Percentiles rank a stretch among this genome's conserved stretches.
These are phyloP conservation scores for Echinarachnius parma DNA, from an alignment of 53 echinoderm and acorn worm species.

Conservation along the genomic window DNA sequence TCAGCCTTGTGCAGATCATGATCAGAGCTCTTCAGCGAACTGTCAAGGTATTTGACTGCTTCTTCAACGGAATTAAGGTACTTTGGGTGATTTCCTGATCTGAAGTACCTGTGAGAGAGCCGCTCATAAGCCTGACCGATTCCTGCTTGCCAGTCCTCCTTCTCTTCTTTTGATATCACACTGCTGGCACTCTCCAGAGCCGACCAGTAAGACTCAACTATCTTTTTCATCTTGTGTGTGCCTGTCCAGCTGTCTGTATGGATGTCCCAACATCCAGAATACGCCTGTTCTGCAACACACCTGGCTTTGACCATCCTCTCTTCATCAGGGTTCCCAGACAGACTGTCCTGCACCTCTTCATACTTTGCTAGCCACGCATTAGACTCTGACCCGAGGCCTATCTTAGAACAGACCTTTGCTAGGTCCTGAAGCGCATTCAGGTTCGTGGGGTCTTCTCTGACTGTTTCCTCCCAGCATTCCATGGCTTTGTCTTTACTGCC, in stretches of 20 bases:
- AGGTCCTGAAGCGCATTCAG: conserved; percentile 38
- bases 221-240: background rate
- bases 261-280: conserved; percentile 22
- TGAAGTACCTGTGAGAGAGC: conserved; percentile 16
- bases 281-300: conserved; percentile 20
- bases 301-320: conserved; percentile 14
- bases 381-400: background rate
- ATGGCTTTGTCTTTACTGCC: conserved; percentile 5
- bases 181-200: conserved; percentile 1
- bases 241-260: conserved; percentile 19
- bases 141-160: conserved; percentile 26
- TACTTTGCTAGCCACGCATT: background rate
- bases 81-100: background rate
- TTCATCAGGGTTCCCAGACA: conserved; percentile 4
- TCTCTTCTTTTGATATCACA: conserved; percentile 15
- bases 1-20: conserved; percentile 16
- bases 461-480: conserved; percentile 7
- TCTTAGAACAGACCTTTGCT: background rate
- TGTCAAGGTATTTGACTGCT: conserved; percentile 10
- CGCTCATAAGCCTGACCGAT: conserved; percentile 35
- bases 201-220: background rate
- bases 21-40: conserved; percentile 1
- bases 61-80: background rate
- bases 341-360: background rate
- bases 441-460: conserved; percentile 27